Percentiles rank a stretch among this genome's conserved stretches.
phyloP scores from a whole-genome alignment of 2,113 vertebrate species.

The Sander vitreus region DNA sequence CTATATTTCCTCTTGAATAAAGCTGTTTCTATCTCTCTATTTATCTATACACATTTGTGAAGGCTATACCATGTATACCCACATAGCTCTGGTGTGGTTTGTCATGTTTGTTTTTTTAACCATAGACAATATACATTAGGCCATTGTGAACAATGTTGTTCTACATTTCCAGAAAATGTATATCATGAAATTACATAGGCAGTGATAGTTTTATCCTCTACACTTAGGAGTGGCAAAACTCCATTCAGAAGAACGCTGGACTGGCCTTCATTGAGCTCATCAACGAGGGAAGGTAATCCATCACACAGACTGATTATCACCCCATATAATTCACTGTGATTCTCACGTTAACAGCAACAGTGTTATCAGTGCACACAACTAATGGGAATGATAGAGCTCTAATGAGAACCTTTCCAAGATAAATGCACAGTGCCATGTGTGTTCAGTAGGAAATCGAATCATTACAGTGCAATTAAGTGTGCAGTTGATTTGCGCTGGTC shows the following conservation, averaged over 20 bases:
- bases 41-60: neutral
- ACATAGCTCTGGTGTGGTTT: neutral
- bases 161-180: neutral
- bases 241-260: slow-evolving; percentile 99
- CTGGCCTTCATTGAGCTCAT: slow-evolving; percentile 99
- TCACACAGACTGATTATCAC: slow-evolving; percentile 35
- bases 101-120: neutral
- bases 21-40: neutral
- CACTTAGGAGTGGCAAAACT: slow-evolving; percentile 98
- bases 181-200: neutral
- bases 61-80: neutral
- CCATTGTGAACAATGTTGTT: neutral
- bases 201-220: slow-evolving; percentile 50
- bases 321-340: slow-evolving; percentile 9
- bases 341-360: slow-evolving; percentile 27
- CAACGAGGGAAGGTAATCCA: slow-evolving; percentile 98
- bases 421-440: slow-evolving; percentile 48
- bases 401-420: slow-evolving; percentile 53
- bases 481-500: slow-evolving; percentile 29
- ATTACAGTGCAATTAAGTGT: slow-evolving; percentile 51
- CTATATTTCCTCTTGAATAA: slow-evolving; percentile 1
- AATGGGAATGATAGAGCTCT: slow-evolving; percentile 33
- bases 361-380: slow-evolving; percentile 52
- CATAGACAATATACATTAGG: neutral
- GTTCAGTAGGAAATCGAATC: slow-evolving; percentile 42